phyloP scores from a whole-genome alignment of 2,113 vertebrate species.

The Passer montanus region DNA sequence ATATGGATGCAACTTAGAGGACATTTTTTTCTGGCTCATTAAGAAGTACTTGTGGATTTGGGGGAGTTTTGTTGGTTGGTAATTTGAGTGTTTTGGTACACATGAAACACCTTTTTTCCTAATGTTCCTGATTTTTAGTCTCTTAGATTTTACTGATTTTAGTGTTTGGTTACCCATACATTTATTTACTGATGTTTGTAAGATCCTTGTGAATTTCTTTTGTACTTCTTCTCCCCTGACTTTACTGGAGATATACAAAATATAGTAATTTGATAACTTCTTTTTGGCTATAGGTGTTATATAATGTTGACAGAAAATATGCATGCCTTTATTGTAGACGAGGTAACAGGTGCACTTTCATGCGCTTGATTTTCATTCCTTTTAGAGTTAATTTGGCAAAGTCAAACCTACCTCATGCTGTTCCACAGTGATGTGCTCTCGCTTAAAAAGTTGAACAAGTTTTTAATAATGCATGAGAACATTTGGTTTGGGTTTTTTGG shows the following conservation, averaged over 20 bases:
- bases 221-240: not conserved
- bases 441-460: not conserved
- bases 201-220: not conserved
- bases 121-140: not conserved
- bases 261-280: not conserved
- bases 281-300: fast-evolving
- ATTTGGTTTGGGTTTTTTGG: not conserved
- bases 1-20: not conserved
- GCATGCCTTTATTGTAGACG: not conserved
- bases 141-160: not conserved
- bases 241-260: not conserved
- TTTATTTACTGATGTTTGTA: not conserved
- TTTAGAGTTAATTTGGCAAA: not conserved
- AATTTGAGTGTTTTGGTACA: not conserved
- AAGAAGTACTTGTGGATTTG: not conserved
- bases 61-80: not conserved
- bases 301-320: not conserved
- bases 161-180: not conserved
- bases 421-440: not conserved
- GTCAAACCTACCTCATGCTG: not conserved
- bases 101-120: not conserved
- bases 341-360: not conserved
- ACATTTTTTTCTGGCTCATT: not conserved
- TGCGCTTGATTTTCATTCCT: not conserved
- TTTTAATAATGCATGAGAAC: not conserved